A percentile compares a stretch with the other conserved stretches of the same genome.
phyloP scores from a whole-genome alignment of 2,888 invertebrate genomes.

The Gibbula magus region DNA sequence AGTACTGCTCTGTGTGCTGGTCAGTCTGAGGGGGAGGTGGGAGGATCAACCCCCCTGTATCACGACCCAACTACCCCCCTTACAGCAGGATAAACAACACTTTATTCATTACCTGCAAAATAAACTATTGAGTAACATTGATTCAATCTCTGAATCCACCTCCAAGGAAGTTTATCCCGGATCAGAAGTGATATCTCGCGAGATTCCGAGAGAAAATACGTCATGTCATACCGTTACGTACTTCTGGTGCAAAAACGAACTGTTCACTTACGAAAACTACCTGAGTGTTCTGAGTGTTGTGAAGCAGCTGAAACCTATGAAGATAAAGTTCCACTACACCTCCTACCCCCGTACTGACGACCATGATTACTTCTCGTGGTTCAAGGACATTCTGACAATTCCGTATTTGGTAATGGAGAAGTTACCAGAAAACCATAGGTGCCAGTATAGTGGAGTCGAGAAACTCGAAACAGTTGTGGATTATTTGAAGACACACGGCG shows the following conservation, averaged over 20 bases:
- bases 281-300: not conserved
- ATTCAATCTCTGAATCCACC: no score
- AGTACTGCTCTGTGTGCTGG: no score
- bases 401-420: not conserved
- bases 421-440: not conserved
- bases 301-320: not conserved
- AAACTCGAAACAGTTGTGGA: not conserved
- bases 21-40: no score
- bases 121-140: no score
- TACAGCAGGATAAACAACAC: no score
- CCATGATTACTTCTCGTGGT: constrained; percentile 3
- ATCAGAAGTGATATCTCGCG: not conserved
- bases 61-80: no score
- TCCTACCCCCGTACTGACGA: not conserved
- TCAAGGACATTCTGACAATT: not conserved
- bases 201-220: not conserved
- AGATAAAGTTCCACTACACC: not conserved
- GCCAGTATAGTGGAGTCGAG: not conserved
- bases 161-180: not conserved
- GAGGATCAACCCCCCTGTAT: no score
- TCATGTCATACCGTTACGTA: not conserved
- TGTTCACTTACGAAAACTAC: not conserved
- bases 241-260: constrained; percentile 8
- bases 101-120: no score
- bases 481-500: not conserved